Base-by-base conservation (phyloP, 2,888 invertebrate species). In the Neocrepidodera transversa region DNA sequence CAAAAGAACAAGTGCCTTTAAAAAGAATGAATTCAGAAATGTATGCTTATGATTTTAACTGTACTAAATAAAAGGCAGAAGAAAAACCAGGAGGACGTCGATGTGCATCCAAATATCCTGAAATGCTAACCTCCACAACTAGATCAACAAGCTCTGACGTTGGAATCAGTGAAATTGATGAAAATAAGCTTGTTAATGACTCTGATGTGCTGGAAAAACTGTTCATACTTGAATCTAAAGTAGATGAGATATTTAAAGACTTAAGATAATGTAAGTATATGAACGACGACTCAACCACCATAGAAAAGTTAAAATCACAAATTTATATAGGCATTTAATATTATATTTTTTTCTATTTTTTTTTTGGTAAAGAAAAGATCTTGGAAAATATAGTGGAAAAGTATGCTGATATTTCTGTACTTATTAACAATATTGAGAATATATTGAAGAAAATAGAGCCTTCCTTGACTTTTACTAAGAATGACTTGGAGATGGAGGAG, bases 371-470 rank as follows among this genome's bases (percentile, higher is more conserved):
- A 20, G 17, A 49, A 54, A 45, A 48, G 45, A n/a, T n/a, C n/a
- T n/a, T n/a, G n/a, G n/a, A n/a, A n/a, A n/a, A n/a, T n/a, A 51
- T 18, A 10, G 36, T 28, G 6, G 28, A 58, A 17, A 53, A 36
- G 42, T 20, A 23, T 42, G 43, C 36, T n/a, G 48, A 54, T 26
- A 26, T 53, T 53, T 54, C 48, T 26, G 48, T 59, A 16, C 45
- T 54, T 48, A 38, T 56, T 38, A 40, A 56, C 56, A 32, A 56
- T 38, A n/a, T 54, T 32, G 56, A 55, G 10, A 36, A 1, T 47
- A 14, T 55, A 32, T 36, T 55, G 45, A 32, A 35, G 54, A 35
- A 45, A 55, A 38, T 28, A 1, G 48, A 56, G 40, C 49, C 56
- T 38, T 35, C 47, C 55, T 49, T 49, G 28, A 48, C 30, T 28